Evolutionary conservation across 2,113 vertebrate species (phyloP).

Genomic region (Pseudopodoces humilis): DNA sequence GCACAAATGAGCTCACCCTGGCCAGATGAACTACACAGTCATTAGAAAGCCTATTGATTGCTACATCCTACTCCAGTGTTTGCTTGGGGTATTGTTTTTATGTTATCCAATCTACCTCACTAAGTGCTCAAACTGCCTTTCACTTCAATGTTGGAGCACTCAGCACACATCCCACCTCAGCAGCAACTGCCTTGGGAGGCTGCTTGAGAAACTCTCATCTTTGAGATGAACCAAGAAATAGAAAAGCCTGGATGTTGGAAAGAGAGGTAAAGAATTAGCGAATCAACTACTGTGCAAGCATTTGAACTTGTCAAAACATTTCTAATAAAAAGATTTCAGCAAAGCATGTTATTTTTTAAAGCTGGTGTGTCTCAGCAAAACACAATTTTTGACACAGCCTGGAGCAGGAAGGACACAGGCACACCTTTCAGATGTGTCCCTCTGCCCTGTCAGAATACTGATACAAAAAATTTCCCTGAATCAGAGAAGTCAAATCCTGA

Average conservation of each 20-base stretch:
- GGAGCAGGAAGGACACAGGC: not conserved
- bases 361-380: not conserved
- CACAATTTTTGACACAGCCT: accelerated
- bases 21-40: not conserved
- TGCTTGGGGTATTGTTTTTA: not conserved
- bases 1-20: not conserved
- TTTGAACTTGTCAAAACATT: not conserved
- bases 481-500: not conserved
- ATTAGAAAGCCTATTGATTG: not conserved
- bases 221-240: not conserved
- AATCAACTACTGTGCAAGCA: not conserved
- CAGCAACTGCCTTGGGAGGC: not conserved
- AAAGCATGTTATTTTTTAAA: not conserved
- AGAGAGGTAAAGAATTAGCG: not conserved
- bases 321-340: not conserved
- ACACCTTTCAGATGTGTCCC: not conserved
- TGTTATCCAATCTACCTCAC: not conserved
- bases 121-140: not conserved
- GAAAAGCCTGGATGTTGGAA: not conserved
- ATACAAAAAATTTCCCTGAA: not conserved
- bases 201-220: not conserved
- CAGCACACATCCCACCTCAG: not conserved
- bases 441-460: not conserved
- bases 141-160: not conserved
- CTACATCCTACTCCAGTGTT: not conserved